Conservation (phyloP, 37 sponge, comb jelly and placozoan species). For the Aplysina aerophoba region DNA sequence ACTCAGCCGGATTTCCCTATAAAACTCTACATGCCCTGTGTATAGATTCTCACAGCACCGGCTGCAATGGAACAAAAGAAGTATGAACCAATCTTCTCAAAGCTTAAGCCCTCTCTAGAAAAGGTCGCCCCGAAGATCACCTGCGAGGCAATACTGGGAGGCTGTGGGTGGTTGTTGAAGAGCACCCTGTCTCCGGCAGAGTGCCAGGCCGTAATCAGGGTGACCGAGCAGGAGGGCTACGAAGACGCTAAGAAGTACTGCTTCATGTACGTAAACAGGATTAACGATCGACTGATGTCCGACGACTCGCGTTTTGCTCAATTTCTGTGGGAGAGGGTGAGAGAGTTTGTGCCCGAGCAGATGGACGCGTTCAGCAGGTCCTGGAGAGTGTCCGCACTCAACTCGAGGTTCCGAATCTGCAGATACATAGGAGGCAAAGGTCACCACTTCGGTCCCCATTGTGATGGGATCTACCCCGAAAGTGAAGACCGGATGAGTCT, state of each 20-base stretch:
- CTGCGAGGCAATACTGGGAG: conserved; percentile 32
- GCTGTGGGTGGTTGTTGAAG: conserved; percentile 58
- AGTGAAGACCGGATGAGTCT: conserved; percentile 43
- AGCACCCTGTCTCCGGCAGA: conserved; percentile 55
- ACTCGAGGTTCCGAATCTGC: conserved; percentile 78
- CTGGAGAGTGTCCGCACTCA: conserved; percentile 66
- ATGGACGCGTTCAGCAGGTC: conserved; percentile 7
- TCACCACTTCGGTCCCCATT: conserved; percentile 77
- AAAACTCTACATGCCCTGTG: too few species aligned
- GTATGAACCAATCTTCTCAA: background rate
- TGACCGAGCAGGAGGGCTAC: conserved; percentile 67
- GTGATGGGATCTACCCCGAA: conserved; percentile 63
- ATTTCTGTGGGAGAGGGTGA: conserved; percentile 80
- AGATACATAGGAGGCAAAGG: conserved; percentile 67
- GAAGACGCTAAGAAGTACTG: conserved; percentile 75
- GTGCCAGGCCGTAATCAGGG: conserved; percentile 63
- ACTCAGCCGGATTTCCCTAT: too few species aligned
- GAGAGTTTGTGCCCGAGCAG: conserved; percentile 47
- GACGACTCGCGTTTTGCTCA: conserved; percentile 70
- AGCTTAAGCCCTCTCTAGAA: background rate
- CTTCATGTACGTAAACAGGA: conserved; percentile 56
- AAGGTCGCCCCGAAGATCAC: background rate
- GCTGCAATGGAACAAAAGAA: background rate
- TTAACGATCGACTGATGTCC: conserved; percentile 78
- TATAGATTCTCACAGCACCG: too few species aligned